Conservation (phyloP, 2,113 vertebrate genomes). For the Panthera tigris region DNA sequence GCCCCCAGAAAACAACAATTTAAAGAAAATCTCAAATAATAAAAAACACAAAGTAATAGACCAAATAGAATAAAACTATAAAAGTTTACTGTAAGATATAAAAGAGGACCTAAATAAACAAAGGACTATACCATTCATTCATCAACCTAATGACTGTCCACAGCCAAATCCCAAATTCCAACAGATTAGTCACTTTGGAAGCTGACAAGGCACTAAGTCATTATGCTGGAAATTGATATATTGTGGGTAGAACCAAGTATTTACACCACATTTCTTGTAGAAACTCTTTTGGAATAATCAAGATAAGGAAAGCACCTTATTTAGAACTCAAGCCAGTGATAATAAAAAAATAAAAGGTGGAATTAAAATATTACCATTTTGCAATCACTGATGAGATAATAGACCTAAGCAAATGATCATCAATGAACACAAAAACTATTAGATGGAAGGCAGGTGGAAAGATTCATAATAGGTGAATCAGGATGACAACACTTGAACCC, state of each 20-base stretch:
- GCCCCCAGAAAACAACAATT: neutral
- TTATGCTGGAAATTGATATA: neutral
- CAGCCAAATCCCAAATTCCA: neutral
- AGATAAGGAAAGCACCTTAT: neutral
- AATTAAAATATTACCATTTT: neutral
- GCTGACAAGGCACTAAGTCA: neutral
- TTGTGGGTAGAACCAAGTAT: neutral
- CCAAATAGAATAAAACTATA: neutral
- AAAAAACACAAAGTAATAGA: neutral
- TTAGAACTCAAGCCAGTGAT: neutral
- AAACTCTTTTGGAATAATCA: neutral
- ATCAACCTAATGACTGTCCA: neutral
- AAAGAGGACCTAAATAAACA: neutral
- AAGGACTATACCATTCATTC: neutral
- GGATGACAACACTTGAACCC: neutral
- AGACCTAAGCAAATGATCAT: neutral
- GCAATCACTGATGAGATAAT: neutral
- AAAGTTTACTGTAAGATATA: neutral
- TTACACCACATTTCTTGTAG: neutral
- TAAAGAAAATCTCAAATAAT: neutral
- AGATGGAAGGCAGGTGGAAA: neutral
- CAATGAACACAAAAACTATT: neutral
- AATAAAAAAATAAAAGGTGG: neutral
- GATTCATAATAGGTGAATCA: neutral
- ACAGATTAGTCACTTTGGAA: neutral